Evolutionary conservation across 2,888 invertebrate species (phyloP), one percentile per base, ranked within the genome.

Genomic region (Dysmachus trigonus): DNA sequence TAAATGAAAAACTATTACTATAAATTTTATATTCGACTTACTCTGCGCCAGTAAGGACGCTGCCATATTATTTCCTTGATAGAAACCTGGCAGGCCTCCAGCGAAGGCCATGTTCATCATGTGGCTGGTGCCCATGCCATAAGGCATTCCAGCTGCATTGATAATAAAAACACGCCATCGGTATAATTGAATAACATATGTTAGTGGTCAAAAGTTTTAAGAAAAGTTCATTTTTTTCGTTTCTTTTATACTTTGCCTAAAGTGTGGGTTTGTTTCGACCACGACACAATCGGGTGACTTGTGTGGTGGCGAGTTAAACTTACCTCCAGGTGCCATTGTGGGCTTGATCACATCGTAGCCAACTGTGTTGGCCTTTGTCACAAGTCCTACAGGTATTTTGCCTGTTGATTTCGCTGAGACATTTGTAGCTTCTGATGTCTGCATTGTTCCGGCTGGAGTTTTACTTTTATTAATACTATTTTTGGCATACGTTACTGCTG

Each of bases 1-100:
- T 53, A 76, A 84, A 83, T 74, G 84, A 76, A 86, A 84, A 82
- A 86, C 86, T 87, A 86, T 87, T 87, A 83, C 83, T 87, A 87
- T 62, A 85, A 87, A 86, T 85, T 86, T 87, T 87, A 86, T 41
- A n/a, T 87, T 87, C 85, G 83, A 95, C 96, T 96, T 95, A 96
- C 96, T 96, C 94, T 96, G 96, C 92, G 96, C 96, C 93, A 97
- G 94, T 91, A 96, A 94, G 91, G 96, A 95, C 92, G 96, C 95
- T 90, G 96, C 95, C 94, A 92, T 91, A 89, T 90, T 91, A 90
- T 90, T 91, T 86, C 72, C 88, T 86, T 89, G 89, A 88, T 91
- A 90, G 88, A 90, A 93, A 89, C 90, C 91, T 91, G 91, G 91
- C 92, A 93, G 92, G 89, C 91, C 89, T 81, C 90, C 89, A 87